Percentiles rank a stretch among this genome's conserved stretches.
These are phyloP conservation scores for Hemicrepidius hirtus DNA, from an alignment of 2,888 invertebrate genomes.

Conservation along the genomic window DNA sequence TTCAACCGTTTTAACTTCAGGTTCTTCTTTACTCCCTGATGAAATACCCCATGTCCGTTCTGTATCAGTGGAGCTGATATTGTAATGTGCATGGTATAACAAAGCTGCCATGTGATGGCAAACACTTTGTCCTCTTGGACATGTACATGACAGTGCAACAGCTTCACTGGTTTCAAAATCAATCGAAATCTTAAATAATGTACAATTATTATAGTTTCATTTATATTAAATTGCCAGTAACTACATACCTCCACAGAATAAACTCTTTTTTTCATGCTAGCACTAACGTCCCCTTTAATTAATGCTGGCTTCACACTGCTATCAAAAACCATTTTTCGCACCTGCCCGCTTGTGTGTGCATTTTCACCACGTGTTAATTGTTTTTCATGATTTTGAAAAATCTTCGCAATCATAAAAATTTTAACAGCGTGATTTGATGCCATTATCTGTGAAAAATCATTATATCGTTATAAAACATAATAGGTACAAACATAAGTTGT, in stretches of 20 bases:
- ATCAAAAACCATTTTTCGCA: background rate
- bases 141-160: background rate
- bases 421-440: constrained; percentile 13
- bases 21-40: background rate
- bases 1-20: background rate
- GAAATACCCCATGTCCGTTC: background rate
- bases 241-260: constrained; percentile 11
- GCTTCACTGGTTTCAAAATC: background rate
- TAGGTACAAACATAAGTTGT: too few species aligned
- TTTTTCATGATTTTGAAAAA: constrained; percentile 9
- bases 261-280: background rate
- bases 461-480: too few species aligned
- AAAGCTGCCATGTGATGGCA: constrained; percentile 24
- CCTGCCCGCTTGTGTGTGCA: constrained; percentile 19
- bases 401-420: constrained; percentile 4
- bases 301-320: background rate
- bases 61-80: constrained; percentile 26
- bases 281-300: background rate
- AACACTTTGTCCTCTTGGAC: constrained; percentile 3
- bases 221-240: background rate
- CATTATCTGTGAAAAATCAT: too few species aligned
- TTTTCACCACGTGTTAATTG: constrained; percentile 11
- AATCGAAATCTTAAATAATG: constrained; percentile 15
- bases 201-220: background rate
- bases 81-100: constrained; percentile 10